Percentiles rank a stretch among this genome's conserved stretches.
phyloP scores from a whole-genome alignment of 2,797 vertebrate species.

The Fundulus diaphanus region DNA sequence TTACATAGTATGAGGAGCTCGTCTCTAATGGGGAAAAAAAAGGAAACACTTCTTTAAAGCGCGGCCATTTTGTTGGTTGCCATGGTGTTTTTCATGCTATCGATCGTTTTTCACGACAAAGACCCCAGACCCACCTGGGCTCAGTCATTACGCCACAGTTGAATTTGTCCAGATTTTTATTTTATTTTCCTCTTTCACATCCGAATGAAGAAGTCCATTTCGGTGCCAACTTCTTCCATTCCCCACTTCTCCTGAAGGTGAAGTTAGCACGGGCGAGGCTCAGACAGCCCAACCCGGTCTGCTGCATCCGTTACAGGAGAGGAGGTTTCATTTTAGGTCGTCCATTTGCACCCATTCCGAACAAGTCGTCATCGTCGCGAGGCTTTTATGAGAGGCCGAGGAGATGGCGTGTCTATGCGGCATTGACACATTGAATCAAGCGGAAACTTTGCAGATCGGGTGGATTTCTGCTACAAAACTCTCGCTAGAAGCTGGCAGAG shows the following conservation, averaged over 20 bases:
- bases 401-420: conserved; percentile 14
- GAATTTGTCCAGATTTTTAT: conserved; percentile 27
- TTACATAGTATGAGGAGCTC: conserved; percentile 47
- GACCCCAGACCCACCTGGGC: conserved; percentile 28
- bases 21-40: conserved; percentile 7
- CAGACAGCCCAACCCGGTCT: background rate
- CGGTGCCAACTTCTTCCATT: conserved; percentile 84
- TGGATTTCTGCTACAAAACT: conserved; percentile 53
- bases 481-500: conserved; percentile 39
- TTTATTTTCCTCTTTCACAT: conserved; percentile 54
- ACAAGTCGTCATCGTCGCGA: conserved; percentile 44
- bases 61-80: conserved; percentile 40
- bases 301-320: conserved; percentile 21
- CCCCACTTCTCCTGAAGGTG: conserved; percentile 69
- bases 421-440: conserved; percentile 31
- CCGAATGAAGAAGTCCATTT: conserved; percentile 74
- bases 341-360: conserved; percentile 41
- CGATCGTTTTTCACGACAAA: conserved; percentile 39
- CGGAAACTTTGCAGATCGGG: conserved; percentile 22
- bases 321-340: conserved; percentile 51
- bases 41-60: conserved; percentile 6
- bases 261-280: conserved; percentile 74
- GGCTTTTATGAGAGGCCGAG: conserved; percentile 38
- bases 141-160: conserved; percentile 33
- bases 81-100: conserved; percentile 45